phyloP scores from a whole-genome alignment of 64 coral and sea anemone species.

The Montipora cactus region DNA sequence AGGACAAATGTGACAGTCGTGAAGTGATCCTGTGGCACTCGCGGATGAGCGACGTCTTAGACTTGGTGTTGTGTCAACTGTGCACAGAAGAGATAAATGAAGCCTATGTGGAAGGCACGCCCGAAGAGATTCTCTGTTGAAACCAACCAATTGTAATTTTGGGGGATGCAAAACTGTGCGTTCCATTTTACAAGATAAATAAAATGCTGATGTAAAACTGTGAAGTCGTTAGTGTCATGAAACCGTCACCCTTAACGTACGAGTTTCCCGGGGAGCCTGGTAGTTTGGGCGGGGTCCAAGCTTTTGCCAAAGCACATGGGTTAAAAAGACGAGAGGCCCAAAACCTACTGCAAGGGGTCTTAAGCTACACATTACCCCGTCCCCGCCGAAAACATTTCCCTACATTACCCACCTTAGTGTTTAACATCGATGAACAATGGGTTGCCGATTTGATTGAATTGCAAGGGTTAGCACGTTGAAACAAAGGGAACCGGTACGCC shows the following conservation, averaged over 20 bases:
- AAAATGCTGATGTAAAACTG: no score
- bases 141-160: no score
- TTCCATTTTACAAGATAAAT: no score
- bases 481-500: neutral
- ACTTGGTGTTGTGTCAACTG: no score
- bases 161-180: no score
- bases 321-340: neutral
- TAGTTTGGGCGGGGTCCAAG: neutral
- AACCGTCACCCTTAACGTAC: neutral
- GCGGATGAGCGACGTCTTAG: no score
- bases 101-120: no score
- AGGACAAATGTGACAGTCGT: no score
- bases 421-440: conserved; percentile 17
- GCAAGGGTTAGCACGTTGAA: neutral
- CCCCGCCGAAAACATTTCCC: neutral
- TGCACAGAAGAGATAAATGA: no score
- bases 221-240: no score
- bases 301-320: conserved; percentile 6
- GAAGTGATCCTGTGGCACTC: no score
- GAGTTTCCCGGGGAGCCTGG: neutral
- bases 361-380: neutral
- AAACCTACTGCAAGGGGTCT: neutral
- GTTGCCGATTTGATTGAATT: conserved; percentile 10
- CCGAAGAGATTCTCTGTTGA: no score
- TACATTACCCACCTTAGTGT: neutral